Evolutionary conservation across 2,113 vertebrate genomes (phyloP), one percentile per base, ranked within the genome.

Genomic region (Mohoua ochrocephala): DNA sequence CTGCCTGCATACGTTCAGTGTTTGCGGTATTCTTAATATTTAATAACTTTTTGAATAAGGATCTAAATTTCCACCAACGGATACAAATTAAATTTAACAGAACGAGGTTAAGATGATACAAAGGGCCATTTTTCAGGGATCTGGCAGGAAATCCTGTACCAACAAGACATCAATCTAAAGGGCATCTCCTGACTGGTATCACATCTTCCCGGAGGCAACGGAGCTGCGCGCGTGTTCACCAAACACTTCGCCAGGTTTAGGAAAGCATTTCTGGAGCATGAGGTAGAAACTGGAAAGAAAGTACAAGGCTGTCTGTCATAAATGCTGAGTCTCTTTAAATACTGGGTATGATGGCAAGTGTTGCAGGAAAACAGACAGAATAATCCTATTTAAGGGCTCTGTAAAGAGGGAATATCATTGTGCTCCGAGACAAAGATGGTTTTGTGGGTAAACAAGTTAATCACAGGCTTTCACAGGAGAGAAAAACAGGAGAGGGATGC

Each of bases 361-460:
- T 35, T 90, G 59, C 76, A 84, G 68, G 56, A 71, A 87, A 94
- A 80, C 35, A 73, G 84, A 93, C 47, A 92, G 41, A 71, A 93
- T 64, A 86, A 92, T 94, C 79, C 52, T 53, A 35, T 73, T 83
- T 75, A 57, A 78, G 61, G 64, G 74, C n/a, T 87, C 73, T 65
- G 65, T 18, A 81, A 82, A 84, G 74, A 41, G 73, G 47, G 60
- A 93, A 78, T 53, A 84, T 15, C 52, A 88, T 31, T 61, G 78
- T 74, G 79, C 73, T 88, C 92, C 0, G 5, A 94, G 60, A 88
- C 83, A 71, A 92, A 75, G 64, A 75, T 10, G 17, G 59, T 81
- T 90, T 93, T 33, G 57, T n/a, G 60, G 56, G 65, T 93, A 96
- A 96, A 95, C 88, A 96, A 94, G 79, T 87, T 91, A 92, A 97